Conservation (phyloP, 2,888 invertebrate species). For the Crossocerus cetratus region DNA sequence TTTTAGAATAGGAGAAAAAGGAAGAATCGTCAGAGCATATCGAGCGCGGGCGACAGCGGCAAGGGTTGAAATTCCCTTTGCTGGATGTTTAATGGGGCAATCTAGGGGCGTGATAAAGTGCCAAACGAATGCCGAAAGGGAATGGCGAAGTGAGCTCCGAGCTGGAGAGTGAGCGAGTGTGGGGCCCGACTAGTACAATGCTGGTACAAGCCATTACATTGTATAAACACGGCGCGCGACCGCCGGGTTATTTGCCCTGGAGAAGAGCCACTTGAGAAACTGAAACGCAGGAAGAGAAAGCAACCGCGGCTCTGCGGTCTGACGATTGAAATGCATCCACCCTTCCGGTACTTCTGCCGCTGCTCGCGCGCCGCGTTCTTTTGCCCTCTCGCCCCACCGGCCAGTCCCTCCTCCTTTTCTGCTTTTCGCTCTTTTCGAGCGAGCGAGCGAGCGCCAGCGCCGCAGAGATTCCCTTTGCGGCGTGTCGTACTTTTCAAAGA, state of each 20-base stretch:
- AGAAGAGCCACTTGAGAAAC: slow-evolving; percentile 54
- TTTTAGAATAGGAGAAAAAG: slow-evolving; percentile 23
- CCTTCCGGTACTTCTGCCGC: slow-evolving; percentile 45
- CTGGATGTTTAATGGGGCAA: slow-evolving; percentile 77
- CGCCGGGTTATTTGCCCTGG: slow-evolving; percentile 32
- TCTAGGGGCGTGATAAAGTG: slow-evolving; percentile 76
- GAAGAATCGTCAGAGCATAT: background rate
- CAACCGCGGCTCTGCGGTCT: slow-evolving; percentile 31
- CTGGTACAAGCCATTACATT: slow-evolving; percentile 68
- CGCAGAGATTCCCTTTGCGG: slow-evolving; percentile 48
- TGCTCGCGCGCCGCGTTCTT: slow-evolving; percentile 5
- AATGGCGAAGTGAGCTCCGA: slow-evolving; percentile 67
- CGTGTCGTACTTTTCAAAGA: slow-evolving; percentile 33
- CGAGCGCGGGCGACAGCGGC: slow-evolving; percentile 9
- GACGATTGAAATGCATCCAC: slow-evolving; percentile 50
- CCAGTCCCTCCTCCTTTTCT: slow-evolving; percentile 1
- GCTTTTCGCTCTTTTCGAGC: slow-evolving; percentile 29
- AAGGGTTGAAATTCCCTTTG: slow-evolving; percentile 73
- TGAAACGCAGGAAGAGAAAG: slow-evolving; percentile 54
- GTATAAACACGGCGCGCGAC: slow-evolving; percentile 66
- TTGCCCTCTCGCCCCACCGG: slow-evolving; percentile 8
- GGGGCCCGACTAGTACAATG: slow-evolving; percentile 47
- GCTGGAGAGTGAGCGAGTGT: slow-evolving; percentile 1
- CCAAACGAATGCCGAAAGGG: slow-evolving; percentile 74
- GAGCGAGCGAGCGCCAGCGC: background rate